Base-by-base conservation (phyloP, 2,113 vertebrate species). In the Syngnathus typhle region DNA sequence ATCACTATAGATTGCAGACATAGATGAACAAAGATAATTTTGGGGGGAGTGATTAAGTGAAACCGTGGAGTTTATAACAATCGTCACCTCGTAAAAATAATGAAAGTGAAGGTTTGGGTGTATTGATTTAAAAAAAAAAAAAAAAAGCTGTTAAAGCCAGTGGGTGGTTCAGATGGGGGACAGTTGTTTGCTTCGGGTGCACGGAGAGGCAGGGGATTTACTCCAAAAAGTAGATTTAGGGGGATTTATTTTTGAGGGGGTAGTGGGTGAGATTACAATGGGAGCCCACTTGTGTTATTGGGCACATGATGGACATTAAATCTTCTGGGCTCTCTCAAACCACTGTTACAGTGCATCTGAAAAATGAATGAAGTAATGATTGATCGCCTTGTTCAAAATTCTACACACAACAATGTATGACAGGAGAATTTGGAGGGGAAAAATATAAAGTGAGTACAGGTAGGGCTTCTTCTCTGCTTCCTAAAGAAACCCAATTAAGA, bases 121-220 rank as follows among this genome's bases (percentile, higher is more conserved):
- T 66, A 67, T 76, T 74, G 54, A 63, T 73, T 49, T 49, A 58
- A 77, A 75, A 59, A 1, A 56, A 58, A 32, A 60, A 58, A 77
- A 75, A 59, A 1, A 32, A 58, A 32, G 64, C 63, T 37, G 52
- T 61, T 69, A 65, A 75, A 82, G 65, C 71, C 52, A 78, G 74
- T 77, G 74, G 74, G 65, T 71, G 80, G 67, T 66, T 60, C 15
- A 11, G 9, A 11, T 8, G 8, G 41, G 41, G 65, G 80, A 79
- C 74, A 80, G 78, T 85, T 86, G 75, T 81, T 85, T 23, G 70
- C 74, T 79, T 79, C 81, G 83, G 81, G 84, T 86, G 83, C 78
- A 83, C 87, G 51, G 73, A 82, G 59, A 67, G 71, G 73, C 58
- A 63, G 71, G 79, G 85, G 78, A 83, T 88, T 52, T 79, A 71